Conservation (phyloP, 1,140 invertebrate species). For the Halotydeus destructor region DNA sequence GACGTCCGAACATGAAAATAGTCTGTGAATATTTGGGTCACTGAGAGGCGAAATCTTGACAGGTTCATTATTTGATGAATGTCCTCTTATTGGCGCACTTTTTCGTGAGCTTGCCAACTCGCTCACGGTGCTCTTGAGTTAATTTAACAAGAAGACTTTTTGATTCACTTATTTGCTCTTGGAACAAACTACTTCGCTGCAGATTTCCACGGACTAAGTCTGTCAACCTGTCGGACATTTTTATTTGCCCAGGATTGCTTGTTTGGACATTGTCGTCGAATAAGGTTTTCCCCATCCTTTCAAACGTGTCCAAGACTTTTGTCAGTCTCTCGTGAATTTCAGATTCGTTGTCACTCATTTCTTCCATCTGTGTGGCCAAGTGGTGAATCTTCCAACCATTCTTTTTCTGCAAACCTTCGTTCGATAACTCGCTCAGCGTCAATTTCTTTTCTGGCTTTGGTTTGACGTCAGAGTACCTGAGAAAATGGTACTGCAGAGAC, state of each 20-base stretch:
- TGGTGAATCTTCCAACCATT: conserved; percentile 89
- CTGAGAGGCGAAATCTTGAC: no score
- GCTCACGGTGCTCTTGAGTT: conserved; percentile 13
- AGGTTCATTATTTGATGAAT: conserved; percentile 8
- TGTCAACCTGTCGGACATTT: conserved; percentile 8
- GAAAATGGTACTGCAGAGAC: conserved; percentile 53
- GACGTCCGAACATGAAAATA: no score
- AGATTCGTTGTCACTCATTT: conserved; percentile 39
- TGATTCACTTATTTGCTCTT: conserved; percentile 71
- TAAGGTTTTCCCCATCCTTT: not conserved
- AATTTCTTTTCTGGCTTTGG: conserved; percentile 58
- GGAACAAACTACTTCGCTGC: conserved; percentile 75
- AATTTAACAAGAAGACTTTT: conserved; percentile 64
- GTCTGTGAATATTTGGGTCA: no score
- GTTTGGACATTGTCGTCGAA: not conserved
- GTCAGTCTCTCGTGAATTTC: conserved; percentile 6
- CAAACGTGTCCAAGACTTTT: conserved; percentile 12
- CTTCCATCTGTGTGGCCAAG: conserved; percentile 73
- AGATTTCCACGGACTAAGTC: conserved; percentile 58
- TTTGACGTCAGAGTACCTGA: conserved; percentile 63
- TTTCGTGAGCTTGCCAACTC: conserved; percentile 9
- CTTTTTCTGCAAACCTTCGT: conserved; percentile 68
- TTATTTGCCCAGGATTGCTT: not conserved
- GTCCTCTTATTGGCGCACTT: conserved; percentile 8
- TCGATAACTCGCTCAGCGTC: conserved; percentile 65